Conservation (phyloP, 2,888 invertebrate species). For the Drosophila siamana region DNA sequence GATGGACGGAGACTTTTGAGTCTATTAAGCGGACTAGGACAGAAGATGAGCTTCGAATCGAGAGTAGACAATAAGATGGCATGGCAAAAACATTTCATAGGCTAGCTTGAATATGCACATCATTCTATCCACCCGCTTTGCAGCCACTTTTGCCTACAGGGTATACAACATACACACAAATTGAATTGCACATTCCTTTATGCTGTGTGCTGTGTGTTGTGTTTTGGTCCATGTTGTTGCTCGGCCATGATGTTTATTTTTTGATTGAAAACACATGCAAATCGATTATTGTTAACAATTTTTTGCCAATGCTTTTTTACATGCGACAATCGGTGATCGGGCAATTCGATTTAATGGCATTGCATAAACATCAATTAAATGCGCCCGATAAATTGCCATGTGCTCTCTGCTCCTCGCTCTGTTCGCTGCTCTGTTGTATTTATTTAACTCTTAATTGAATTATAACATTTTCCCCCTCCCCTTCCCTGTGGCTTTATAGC, state of each 20-base stretch:
- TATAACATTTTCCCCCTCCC: conserved; percentile 45
- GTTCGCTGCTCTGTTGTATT: conserved; percentile 35
- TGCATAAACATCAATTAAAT: conserved; percentile 76
- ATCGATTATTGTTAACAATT: conserved; percentile 75
- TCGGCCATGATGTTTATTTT: conserved; percentile 38
- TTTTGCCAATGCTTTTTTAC: conserved; percentile 61
- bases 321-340: conserved; percentile 37
- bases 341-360: conserved; percentile 67
- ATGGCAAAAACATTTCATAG: too few species aligned
- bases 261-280: conserved; percentile 68
- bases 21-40: background rate
- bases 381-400: conserved; percentile 52
- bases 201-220: conserved; percentile 29
- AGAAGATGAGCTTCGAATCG: too few species aligned
- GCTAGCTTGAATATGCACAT: background rate
- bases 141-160: conserved; percentile 2
- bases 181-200: conserved; percentile 58
- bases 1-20: background rate
- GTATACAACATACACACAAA: conserved; percentile 44
- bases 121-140: background rate
- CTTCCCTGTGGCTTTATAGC: background rate
- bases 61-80: too few species aligned
- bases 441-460: conserved; percentile 70
- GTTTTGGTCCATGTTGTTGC: conserved; percentile 25
- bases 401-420: conserved; percentile 39